Evolutionary conservation across 2,888 invertebrate genomes (phyloP), one percentile per base, ranked within the genome.

Genomic region (Coremacera marginata): DNA sequence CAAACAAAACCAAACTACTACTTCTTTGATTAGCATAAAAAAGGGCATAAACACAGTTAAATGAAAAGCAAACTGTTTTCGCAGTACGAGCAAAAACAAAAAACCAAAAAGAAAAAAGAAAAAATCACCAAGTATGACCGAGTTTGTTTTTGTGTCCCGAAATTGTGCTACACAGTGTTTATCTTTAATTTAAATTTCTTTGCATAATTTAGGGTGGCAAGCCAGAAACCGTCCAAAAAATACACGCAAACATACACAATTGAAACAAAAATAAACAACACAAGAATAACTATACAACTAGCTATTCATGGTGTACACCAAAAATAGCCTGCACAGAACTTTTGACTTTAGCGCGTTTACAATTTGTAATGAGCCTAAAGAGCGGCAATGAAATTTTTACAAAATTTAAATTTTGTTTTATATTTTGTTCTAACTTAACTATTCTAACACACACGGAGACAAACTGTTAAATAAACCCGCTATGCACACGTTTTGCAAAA

Each of bases 151-250:
- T 60, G 16, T 60, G 16, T 60, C 0, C 25, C 25, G 5, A 60
- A 25, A 25, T 60, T 60, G 11, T 60, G 11, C 27, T 60, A 8
- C 25, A 31, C 55, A 57, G 37, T 77, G 68, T 78, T 80, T 80
- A 76, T 65, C 76, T 77, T 76, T 77, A 78, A 76, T 79, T 79
- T 78, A 77, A 79, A 79, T 77, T 79, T 76, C 74, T 78, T 77
- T 78, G 78, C 78, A 80, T 79, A 78, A 77, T 77, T 79, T 78
- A 79, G 55, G 77, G 72, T 75, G 70, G 70, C 68, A 57, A 70
- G 62, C 44, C 52, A 57, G 67, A 76, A 14, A 16, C 44, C 31
- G 62, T 14, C 68, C n/a, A n/a, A 44, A 14, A 44, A 44, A 11
- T 44, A 11, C 44, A 44, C 44, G 44, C 44, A 44, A 11, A 44